phyloP scores from a whole-genome alignment of 2,797 vertebrate genomes.

The Esox masquinongy region DNA sequence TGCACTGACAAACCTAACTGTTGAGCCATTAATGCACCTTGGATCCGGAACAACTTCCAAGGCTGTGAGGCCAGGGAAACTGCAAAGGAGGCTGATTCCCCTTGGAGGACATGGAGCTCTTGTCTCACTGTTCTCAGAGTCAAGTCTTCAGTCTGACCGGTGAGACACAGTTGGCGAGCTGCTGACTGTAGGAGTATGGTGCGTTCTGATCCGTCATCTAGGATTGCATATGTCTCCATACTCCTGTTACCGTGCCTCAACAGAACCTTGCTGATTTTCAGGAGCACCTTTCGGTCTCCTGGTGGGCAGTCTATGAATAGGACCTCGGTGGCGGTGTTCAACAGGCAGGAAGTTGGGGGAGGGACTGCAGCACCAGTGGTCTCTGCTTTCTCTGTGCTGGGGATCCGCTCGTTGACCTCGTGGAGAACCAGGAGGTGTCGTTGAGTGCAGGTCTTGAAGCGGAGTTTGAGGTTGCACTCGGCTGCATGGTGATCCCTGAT shows the following conservation, averaged over 20 bases:
- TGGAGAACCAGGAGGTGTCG: conserved; percentile 8
- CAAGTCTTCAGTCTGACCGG: conserved; percentile 1
- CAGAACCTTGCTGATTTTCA: conserved; percentile 16
- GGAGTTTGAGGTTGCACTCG: background rate
- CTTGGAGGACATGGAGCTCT: too few relatives aligned
- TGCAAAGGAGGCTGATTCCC: too few relatives aligned
- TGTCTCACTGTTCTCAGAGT: too few relatives aligned
- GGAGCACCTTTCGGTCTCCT: background rate
- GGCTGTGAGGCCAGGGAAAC: too few relatives aligned
- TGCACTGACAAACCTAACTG: background rate
- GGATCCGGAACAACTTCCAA: conserved; percentile 10
- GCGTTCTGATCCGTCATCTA: conserved; percentile 10
- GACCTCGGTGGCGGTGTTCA: background rate
- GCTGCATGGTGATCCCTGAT: too few relatives aligned
- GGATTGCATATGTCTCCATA: conserved; percentile 5
- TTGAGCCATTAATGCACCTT: conserved; percentile 3
- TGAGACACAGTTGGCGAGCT: background rate
- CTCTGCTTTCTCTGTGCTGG: background rate
- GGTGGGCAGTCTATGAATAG: conserved; percentile 6
- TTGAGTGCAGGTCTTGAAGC: conserved; percentile 1
- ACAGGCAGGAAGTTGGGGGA: background rate
- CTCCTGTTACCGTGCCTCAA: background rate
- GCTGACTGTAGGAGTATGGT: conserved; percentile 18
- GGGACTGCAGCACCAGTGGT: too few relatives aligned
- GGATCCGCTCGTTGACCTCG: background rate